These are phyloP conservation scores for Pentalonia nigronervosa DNA, from an alignment of 1,140 invertebrate species.

Conservation along the genomic window DNA sequence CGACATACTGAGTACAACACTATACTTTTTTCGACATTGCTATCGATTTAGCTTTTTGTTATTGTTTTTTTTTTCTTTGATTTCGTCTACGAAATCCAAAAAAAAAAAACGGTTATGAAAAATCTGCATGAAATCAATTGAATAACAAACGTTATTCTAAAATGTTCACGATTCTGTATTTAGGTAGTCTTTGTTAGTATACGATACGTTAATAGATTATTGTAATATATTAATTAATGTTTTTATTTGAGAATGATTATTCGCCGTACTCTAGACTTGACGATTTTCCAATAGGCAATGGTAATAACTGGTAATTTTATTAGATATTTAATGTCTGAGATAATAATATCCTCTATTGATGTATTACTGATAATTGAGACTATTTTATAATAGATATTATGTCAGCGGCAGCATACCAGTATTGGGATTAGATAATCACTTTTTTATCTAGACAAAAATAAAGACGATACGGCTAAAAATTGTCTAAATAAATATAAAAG, in stretches of 20 bases:
- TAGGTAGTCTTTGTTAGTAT: neutral
- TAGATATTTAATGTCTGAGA: no score
- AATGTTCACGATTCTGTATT: neutral
- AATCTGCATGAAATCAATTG: neutral
- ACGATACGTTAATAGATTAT: neutral
- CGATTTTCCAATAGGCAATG: neutral
- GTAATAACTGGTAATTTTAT: neutral
- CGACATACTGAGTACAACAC: neutral
- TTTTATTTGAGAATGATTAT: neutral
- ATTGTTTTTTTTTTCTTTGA: neutral
- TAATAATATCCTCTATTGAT: no score
- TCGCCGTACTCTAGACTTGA: neutral
- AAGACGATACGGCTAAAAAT: no score
- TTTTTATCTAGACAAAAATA: no score
- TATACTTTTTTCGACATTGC: neutral
- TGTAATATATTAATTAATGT: no score
- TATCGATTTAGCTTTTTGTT: neutral
- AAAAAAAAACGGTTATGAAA: neutral
- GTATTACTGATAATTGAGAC: no score
- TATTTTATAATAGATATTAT: no score
- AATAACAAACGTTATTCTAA: neutral
- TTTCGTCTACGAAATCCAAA: neutral
- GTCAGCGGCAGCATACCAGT: no score
- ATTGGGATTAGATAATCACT: no score
- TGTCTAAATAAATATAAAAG: no score